These are phyloP conservation scores for Trichonephila clavipes DNA, from an alignment of 1,140 invertebrate genomes.

Conservation along the genomic window DNA sequence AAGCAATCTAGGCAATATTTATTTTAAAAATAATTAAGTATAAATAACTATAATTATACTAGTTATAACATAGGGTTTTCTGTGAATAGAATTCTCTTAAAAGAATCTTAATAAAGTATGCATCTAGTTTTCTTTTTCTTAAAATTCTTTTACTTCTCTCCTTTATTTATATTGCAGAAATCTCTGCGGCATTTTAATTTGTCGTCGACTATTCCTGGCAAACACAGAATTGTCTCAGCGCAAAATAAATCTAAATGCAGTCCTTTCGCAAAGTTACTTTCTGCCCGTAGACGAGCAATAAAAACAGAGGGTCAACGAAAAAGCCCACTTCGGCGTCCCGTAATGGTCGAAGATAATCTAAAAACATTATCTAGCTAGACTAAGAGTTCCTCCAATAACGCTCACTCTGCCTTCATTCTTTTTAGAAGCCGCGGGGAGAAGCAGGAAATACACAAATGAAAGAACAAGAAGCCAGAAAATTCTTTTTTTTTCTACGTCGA, in stretches of 20 bases:
- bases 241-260: slow-evolving; percentile 43
- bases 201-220: not conserved
- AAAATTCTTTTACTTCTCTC: no score
- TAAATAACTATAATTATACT: no score
- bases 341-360: slow-evolving; percentile 67
- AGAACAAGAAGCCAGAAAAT: slow-evolving; percentile 16
- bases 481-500: not conserved
- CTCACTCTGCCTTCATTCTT: not conserved
- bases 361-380: slow-evolving; percentile 66
- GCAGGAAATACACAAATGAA: slow-evolving; percentile 39
- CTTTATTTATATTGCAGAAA: not conserved
- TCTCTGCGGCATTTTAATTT: not conserved
- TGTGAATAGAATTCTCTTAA: no score
- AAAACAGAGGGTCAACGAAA: slow-evolving; percentile 32
- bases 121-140: no score
- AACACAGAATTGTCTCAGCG: not conserved
- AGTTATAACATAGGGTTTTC: no score
- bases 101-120: no score
- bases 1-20: no score
- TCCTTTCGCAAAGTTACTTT: not conserved
- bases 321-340: slow-evolving; percentile 8
- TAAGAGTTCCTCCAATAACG: slow-evolving; percentile 65
- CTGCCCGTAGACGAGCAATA: slow-evolving; percentile 24
- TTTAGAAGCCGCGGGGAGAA: slow-evolving; percentile 6
- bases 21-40: no score